Percentiles rank a stretch among this genome's conserved stretches.
These are phyloP conservation scores for Eufriesea mexicana DNA, from an alignment of 1,140 invertebrate species.

Conservation along the genomic window DNA sequence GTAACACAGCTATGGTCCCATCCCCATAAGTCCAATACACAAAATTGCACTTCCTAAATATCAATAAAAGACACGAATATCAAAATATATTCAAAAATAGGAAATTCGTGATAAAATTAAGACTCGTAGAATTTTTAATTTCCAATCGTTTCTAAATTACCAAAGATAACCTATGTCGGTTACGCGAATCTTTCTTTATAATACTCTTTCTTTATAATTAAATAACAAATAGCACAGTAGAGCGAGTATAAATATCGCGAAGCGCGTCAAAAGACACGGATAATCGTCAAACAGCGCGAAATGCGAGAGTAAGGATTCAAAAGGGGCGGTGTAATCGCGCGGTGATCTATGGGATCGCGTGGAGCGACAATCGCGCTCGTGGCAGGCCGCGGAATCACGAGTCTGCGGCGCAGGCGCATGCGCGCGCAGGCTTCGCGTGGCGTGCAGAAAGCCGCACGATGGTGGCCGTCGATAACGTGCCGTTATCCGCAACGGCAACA, in stretches of 20 bases:
- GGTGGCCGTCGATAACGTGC: slow-evolving; percentile 54
- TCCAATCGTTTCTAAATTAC: no score
- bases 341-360: slow-evolving; percentile 16
- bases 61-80: no score
- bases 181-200: no score
- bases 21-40: no score
- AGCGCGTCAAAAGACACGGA: neutral
- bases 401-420: slow-evolving; percentile 22
- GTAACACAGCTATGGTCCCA: neutral
- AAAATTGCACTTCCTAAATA: no score
- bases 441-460: slow-evolving; percentile 56
- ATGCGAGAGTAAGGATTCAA: neutral
- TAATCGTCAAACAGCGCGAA: neutral
- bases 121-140: no score
- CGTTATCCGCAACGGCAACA: slow-evolving; percentile 66
- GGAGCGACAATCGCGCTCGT: slow-evolving; percentile 49
- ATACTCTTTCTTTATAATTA: no score
- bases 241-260: no score
- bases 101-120: no score
- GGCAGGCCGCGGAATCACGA: slow-evolving; percentile 39
- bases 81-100: no score
- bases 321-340: neutral
- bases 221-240: no score
- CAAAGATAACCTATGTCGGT: no score
- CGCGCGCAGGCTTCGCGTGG: neutral